Percentiles rank a stretch among this genome's conserved stretches.
Evolutionary conservation across 1,140 invertebrate species (phyloP).

Genomic region (Trichonephila clavipes): DNA sequence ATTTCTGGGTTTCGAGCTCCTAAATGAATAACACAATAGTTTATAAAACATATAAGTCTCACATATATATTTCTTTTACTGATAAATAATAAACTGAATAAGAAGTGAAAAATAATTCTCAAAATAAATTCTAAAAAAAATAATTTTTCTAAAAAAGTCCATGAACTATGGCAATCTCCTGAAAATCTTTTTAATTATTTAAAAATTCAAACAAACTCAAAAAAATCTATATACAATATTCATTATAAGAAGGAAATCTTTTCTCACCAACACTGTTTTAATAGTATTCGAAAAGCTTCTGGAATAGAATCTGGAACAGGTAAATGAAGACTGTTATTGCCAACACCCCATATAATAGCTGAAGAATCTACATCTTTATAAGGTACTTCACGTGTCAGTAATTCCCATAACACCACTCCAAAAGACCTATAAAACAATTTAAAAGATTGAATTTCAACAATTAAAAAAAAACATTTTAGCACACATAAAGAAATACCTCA

Average conservation of each 20-base stretch:
- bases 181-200: too few species aligned
- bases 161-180: too few species aligned
- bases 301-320: constrained; percentile 95
- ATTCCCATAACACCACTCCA: constrained; percentile 98
- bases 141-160: too few species aligned
- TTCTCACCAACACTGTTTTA: constrained; percentile 91
- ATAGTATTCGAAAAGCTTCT: constrained; percentile 87
- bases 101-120: too few species aligned
- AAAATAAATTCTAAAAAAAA: too few species aligned
- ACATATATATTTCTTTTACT: too few species aligned
- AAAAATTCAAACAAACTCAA: too few species aligned
- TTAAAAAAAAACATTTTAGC: too few species aligned
- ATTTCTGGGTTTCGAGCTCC: constrained; percentile 92
- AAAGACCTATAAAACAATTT: constrained; percentile 86
- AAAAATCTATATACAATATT: too few species aligned
- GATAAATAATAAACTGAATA: too few species aligned
- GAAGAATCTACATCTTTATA: constrained; percentile 98
- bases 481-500: too few species aligned
- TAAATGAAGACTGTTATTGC: constrained; percentile 93
- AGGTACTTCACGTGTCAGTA: constrained; percentile 96
- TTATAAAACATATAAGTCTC: too few species aligned
- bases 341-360: constrained; percentile 98
- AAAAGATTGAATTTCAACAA: not conserved
- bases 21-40: constrained; percentile 75
- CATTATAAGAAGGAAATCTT: not conserved